Base-by-base conservation (phyloP, 2,888 invertebrate genomes). In the Thecocarcelia acutangulata region DNA sequence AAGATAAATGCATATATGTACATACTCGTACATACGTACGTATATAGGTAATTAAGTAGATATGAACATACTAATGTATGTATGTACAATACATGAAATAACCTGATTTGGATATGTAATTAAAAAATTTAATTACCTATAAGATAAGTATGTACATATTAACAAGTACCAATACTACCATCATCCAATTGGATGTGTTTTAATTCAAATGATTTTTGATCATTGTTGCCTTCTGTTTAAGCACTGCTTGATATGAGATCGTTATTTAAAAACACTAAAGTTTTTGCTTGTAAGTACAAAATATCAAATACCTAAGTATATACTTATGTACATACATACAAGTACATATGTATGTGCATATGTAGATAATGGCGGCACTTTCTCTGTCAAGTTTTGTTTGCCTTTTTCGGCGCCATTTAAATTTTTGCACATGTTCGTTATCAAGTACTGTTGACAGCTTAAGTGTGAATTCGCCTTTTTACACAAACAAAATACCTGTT, bases 221-320 rank as follows among this genome's bases (percentile, higher is more conserved):
- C 54, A 12, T 37, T 21, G 13, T 50, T 13, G 9, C 54, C 24
- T 46, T 72, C 15, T 64, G 37, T 54, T 24, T 40, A 63, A 61
- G 44, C 61, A n/a, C 52, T 50, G 42, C 48, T 75, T 33, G 28
- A 48, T 69, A 56, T 56, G 17, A 63, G 69, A 69, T 77, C 28
- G 56, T 69, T 54, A 63, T 44, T 76, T 61, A 50, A 68, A 59
- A 9, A 37, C 37, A 70, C 33, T 64, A 21, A 8, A 54, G 21
- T 21, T 54, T 70, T 58, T 56, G 17, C 54, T 63, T 61, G 48
- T 63, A 17, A 33, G 56, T 40, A 56, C 0, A 0, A 37, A 40
- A 40, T 72, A 70, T 64, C 54, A 78, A 72, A 72, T 44, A 78
- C 72, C 64, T 52, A 40, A 44, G 44, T 68, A 70, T 40, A 19